Evolutionary conservation across 92 coral and sea anemone species (phyloP), one percentile per base, ranked within the genome.

Genomic region (Actinernus sp.): DNA sequence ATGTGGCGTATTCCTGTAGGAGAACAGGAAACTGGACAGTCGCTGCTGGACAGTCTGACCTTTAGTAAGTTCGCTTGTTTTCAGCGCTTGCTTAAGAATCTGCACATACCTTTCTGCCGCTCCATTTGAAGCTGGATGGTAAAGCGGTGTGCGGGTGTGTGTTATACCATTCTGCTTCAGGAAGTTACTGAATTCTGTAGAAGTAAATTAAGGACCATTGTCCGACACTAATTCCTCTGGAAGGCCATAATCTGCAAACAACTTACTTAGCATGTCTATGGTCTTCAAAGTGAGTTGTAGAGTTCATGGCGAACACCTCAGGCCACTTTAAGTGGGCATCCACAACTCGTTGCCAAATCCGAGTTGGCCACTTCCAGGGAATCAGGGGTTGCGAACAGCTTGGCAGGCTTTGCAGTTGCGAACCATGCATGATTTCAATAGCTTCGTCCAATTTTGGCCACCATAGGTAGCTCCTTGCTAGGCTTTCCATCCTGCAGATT

Each of bases 261-360:
- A 52, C 18, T 55, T 26, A 29, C 63, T 65, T 65, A 55, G 34
- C 50, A 74, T 66, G 21, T 78, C 65, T 68, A 60, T 78, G 19
- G 71, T 78, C 61, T 74, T 68, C 25, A 61, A 36, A 49, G 63
- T 47, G 26, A 36, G 84, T 76, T 10, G 81, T 65, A 1, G 76
- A 81, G 34, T 25, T 30, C 56, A 60, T 73, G n/a, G 68, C 69
- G 50, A 51, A 44, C 32, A 65, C 82, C 61, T 73, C 82, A 23
- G 76, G 78, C 71, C 82, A 83, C 89, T 83, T 75, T 26, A 78
- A 83, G 43, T 83, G 88, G 69, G 73, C 79, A 68, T 83, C 90
- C 28, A 68, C 79, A 26, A 68, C 53, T 55, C 83, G 55, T 36
- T 74, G 79, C 83, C 67, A 58, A n/a, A 83, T 74, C 32, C 84